These are phyloP conservation scores for Heterochromis multidens DNA, from an alignment of 2,113 vertebrate genomes.

Conservation along the genomic window DNA sequence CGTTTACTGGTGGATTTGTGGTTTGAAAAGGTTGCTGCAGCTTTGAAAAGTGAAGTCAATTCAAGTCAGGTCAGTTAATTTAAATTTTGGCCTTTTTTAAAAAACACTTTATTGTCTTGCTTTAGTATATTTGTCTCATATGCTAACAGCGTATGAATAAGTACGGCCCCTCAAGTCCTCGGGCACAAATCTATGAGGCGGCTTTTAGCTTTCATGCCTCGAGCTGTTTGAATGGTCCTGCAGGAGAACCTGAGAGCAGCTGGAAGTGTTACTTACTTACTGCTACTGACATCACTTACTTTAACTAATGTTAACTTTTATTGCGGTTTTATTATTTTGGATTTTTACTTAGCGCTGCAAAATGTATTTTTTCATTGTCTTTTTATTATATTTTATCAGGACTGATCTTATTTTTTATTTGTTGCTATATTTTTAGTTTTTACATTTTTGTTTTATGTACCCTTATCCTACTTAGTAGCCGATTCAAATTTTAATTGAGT, in stretches of 20 bases:
- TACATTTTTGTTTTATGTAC: too few relatives aligned
- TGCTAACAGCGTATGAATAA: background rate
- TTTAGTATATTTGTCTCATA: accelerated
- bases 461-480: too few relatives aligned
- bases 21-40: too few relatives aligned
- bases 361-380: too few relatives aligned
- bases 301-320: background rate
- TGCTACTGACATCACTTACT: background rate
- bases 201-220: background rate
- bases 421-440: too few relatives aligned
- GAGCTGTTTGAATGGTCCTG: background rate
- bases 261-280: too few relatives aligned
- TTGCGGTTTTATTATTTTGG: background rate
- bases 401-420: too few relatives aligned
- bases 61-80: background rate
- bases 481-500: too few relatives aligned
- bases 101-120: background rate
- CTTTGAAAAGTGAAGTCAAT: background rate
- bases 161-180: background rate
- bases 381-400: too few relatives aligned
- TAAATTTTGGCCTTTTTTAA: background rate
- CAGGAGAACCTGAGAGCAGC: background rate
- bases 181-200: background rate
- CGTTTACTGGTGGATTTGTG: background rate
- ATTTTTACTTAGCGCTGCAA: background rate